Percentiles rank a stretch among this genome's conserved stretches.
Conservation (phyloP, 53 echinoderm and acorn worm genomes). For the Echinometra lucunter region DNA sequence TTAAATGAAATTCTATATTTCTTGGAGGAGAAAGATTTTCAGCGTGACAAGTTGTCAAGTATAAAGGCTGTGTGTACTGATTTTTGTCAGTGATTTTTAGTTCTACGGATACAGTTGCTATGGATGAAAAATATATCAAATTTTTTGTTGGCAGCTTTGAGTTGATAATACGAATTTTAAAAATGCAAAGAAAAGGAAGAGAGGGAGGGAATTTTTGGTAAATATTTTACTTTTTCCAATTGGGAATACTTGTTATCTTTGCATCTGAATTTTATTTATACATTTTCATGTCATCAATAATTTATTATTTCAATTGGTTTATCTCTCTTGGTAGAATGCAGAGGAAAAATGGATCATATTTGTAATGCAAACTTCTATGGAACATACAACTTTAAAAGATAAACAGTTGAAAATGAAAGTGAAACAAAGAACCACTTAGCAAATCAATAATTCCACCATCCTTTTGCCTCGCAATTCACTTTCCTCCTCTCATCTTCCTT, state of each 20-base stretch:
- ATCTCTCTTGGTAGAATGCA: background rate
- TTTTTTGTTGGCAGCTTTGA: no score
- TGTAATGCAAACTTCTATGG: background rate
- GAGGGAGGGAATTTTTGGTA: background rate
- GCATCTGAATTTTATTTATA: background rate
- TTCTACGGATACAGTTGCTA: background rate
- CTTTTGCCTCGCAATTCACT: background rate
- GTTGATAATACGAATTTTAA: background rate
- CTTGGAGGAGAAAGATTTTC: background rate
- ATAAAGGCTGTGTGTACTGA: background rate
- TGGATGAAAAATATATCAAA: background rate
- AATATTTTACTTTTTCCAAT: background rate
- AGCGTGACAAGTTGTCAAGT: background rate
- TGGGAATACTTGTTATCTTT: background rate
- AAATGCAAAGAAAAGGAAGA: background rate
- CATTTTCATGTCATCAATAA: background rate
- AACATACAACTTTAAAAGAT: background rate
- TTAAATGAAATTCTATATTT: slow-evolving; percentile 39
- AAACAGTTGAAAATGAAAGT: no score
- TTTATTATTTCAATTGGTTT: background rate
- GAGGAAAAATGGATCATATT: slow-evolving; percentile 1
- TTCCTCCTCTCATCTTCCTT: background rate
- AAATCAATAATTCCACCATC: slow-evolving; percentile 45
- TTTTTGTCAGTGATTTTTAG: background rate
- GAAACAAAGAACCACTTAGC: slow-evolving; percentile 34